phyloP scores from a whole-genome alignment of 2,888 invertebrate species.

The Trachelus tabidus region DNA sequence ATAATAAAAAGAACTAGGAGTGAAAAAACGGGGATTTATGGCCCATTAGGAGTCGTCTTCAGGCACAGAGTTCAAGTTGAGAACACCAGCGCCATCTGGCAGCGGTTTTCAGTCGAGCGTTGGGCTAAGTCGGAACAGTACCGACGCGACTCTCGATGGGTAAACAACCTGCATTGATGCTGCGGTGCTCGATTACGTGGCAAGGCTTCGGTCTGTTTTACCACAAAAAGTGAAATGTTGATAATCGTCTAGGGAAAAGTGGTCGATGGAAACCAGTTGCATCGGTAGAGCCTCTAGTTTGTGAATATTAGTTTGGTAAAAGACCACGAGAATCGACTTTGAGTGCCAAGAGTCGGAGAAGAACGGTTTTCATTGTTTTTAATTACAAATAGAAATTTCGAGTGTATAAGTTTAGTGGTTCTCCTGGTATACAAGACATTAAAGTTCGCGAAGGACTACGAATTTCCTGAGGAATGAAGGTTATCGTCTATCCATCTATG shows the following conservation, averaged over 20 bases:
- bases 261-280: background rate
- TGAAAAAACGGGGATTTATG: slow-evolving; percentile 47
- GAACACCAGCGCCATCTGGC: slow-evolving; percentile 16
- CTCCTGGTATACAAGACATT: background rate
- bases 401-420: background rate
- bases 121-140: background rate
- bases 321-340: background rate
- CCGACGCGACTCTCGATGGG: background rate
- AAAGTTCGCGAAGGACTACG: background rate
- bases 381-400: background rate
- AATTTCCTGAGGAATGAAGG: background rate
- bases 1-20: slow-evolving; percentile 38
- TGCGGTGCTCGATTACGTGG: background rate
- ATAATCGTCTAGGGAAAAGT: background rate
- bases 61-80: background rate
- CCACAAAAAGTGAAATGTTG: background rate
- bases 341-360: background rate
- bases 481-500: background rate
- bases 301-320: background rate
- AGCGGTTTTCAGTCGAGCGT: background rate
- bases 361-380: background rate
- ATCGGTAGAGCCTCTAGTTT: background rate
- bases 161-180: background rate
- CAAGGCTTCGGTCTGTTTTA: background rate
- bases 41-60: slow-evolving; percentile 52